phyloP scores from a whole-genome alignment of 2,113 vertebrate genomes.

The Halichoeres trimaculatus region DNA sequence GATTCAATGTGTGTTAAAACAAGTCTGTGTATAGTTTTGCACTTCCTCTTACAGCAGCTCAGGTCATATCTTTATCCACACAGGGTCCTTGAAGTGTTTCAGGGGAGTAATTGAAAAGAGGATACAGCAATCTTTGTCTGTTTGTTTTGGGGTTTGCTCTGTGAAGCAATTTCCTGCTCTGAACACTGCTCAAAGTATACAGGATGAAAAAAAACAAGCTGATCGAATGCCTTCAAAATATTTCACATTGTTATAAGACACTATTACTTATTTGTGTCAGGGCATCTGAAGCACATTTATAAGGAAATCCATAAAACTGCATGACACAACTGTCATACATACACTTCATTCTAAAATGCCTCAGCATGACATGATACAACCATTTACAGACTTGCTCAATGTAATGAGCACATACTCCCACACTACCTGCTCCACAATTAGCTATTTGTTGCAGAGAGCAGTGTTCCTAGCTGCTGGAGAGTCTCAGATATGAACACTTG shows the following conservation, averaged over 20 bases:
- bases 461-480: conserved; percentile 58
- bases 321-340: conserved; percentile 7
- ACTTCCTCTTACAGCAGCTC: conserved; percentile 29
- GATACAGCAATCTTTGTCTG: not conserved
- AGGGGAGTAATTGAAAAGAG: not conserved
- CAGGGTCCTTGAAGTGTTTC: conserved; percentile 7
- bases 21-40: not conserved
- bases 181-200: not conserved
- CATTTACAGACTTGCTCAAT: conserved; percentile 41
- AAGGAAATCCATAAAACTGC: not conserved
- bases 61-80: conserved; percentile 13
- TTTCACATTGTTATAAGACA: not conserved
- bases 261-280: not conserved
- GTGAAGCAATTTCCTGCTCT: not conserved
- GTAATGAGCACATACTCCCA: conserved; percentile 57
- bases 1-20: not conserved
- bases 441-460: conserved; percentile 64
- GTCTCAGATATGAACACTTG: conserved; percentile 79
- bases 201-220: not conserved
- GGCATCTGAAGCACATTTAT: not conserved
- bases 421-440: conserved; percentile 63
- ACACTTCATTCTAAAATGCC: conserved; percentile 21
- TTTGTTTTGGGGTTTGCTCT: not conserved
- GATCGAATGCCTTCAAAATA: not conserved
- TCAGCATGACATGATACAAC: conserved; percentile 32